A percentile compares a stretch with the other conserved stretches of the same genome.
These are phyloP conservation scores for Fabriciana adippe DNA, from an alignment of 2,888 invertebrate genomes.

Conservation along the genomic window DNA sequence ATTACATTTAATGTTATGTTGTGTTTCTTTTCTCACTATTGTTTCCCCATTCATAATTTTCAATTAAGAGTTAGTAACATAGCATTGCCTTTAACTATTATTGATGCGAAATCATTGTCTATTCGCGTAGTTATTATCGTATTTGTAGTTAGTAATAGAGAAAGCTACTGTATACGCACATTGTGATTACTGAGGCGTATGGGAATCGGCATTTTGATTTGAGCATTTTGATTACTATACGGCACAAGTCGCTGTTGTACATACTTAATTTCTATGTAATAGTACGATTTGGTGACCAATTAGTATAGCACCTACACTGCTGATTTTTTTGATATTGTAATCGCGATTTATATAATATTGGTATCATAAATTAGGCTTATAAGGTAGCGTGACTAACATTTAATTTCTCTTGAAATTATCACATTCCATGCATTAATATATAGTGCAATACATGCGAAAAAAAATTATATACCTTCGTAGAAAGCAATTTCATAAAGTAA, in stretches of 20 bases:
- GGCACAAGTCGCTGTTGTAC: too few species aligned
- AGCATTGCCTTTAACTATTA: slow-evolving; percentile 44
- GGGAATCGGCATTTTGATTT: slow-evolving; percentile 42
- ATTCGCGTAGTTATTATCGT: slow-evolving; percentile 51
- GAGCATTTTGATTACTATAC: not conserved
- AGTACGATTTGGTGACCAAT: too few species aligned
- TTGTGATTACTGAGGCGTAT: slow-evolving; percentile 46
- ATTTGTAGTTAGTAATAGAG: slow-evolving; percentile 51
- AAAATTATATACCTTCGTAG: slow-evolving; percentile 21
- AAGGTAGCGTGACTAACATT: slow-evolving; percentile 29
- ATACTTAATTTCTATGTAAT: too few species aligned
- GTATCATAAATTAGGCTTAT: not conserved
- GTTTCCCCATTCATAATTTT: not conserved
- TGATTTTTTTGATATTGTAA: too few species aligned
- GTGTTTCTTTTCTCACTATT: not conserved
- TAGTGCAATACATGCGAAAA: slow-evolving; percentile 28
- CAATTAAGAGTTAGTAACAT: slow-evolving; percentile 11
- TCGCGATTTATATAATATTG: not conserved
- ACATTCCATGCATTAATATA: slow-evolving; percentile 21
- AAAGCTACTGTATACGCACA: slow-evolving; percentile 53
- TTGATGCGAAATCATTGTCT: slow-evolving; percentile 59
- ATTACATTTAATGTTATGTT: too few species aligned
- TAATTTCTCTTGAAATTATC: slow-evolving; percentile 29
- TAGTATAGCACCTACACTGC: too few species aligned
- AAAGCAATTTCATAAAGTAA: slow-evolving; percentile 22